Conservation (phyloP, 2,888 invertebrate species). For the Habrosyne pyritoides region DNA sequence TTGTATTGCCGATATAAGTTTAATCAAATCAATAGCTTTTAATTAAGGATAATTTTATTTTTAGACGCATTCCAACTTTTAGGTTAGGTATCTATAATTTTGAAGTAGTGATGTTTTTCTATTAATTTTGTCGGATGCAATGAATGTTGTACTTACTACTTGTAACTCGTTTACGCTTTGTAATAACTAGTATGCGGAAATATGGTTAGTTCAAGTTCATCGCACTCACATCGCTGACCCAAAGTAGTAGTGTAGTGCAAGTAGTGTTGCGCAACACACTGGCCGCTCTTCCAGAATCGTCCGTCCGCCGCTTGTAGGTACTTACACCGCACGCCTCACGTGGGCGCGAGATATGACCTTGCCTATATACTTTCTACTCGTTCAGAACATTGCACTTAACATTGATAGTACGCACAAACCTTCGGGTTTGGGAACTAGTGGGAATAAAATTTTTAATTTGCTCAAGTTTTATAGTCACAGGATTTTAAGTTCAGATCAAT, state of each 20-base stretch:
- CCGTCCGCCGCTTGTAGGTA: conserved; percentile 12
- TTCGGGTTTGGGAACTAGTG: neutral
- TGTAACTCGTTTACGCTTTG: neutral
- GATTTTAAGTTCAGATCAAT: too few relatives aligned
- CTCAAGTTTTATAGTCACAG: too few relatives aligned
- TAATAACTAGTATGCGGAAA: conserved; percentile 23
- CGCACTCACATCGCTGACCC: conserved; percentile 49
- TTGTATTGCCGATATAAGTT: too few relatives aligned
- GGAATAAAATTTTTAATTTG: too few relatives aligned
- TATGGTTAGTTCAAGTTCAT: conserved; percentile 57
- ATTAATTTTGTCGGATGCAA: neutral
- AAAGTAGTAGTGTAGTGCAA: conserved; percentile 21
- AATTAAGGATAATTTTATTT: too few relatives aligned
- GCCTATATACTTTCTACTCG: conserved; percentile 41
- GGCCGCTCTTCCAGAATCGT: conserved; percentile 15
- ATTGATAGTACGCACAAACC: conserved; percentile 4
- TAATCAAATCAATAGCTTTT: too few relatives aligned
- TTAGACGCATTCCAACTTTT: too few relatives aligned
- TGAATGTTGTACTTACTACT: neutral
- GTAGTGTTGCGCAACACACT: conserved; percentile 22
- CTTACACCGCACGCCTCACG: conserved; percentile 7
- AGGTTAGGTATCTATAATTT: too few relatives aligned
- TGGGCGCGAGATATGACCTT: conserved; percentile 20
- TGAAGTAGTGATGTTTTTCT: neutral
- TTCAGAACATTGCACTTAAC: conserved; percentile 13